Base-by-base conservation (phyloP, 1,140 invertebrate species). In the Gerris buenoi region DNA sequence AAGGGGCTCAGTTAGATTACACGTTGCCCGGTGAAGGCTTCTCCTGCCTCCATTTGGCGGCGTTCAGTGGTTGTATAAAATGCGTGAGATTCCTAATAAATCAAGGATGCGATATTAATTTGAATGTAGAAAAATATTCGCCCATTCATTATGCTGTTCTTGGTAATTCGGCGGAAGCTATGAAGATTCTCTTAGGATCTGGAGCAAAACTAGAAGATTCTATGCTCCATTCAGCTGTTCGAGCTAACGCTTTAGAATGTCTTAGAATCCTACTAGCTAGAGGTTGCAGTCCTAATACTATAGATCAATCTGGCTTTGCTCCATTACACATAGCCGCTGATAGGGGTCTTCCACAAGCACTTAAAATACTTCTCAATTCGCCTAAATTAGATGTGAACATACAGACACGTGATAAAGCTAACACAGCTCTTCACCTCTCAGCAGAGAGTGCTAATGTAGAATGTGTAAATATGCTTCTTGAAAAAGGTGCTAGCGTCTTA, bases 141-240 rank as follows among this genome's bases (percentile, higher is more conserved):
- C 88, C 89, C 0, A 80, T 90, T 67, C 89, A 91, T 76, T 90
- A 87, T 73, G 88, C 89, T 2, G 88, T 88, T 27, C 88, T 90
- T 73, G 88, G 88, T 0, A 87, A 90, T 74, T 86, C 87, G 56
- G 78, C 83, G 3, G 85, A 87, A 73, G 86, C 87, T 10, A 84
- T 86, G 64, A 84, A 85, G 75, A 80, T 88, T 68, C 79, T 91
- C 28, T 79, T 90, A 60, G 83, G 83, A 25, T 82, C 83, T 63
- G 85, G 86, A 5, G 83, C 86, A 25, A 71, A 81, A 83, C 64
- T 68, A 1, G 85, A 87, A 70, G 88, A 89, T 70, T 87, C 86
- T n/a, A 81, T 89, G 13, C 76, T 92, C 2, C 88, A 90, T 73
- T 86, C 85, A 67, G 87, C 89, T 0, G 88, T 90, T 0, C 79